Conservation (phyloP, 1,140 invertebrate species). For the Doryteuthis pealeii region DNA sequence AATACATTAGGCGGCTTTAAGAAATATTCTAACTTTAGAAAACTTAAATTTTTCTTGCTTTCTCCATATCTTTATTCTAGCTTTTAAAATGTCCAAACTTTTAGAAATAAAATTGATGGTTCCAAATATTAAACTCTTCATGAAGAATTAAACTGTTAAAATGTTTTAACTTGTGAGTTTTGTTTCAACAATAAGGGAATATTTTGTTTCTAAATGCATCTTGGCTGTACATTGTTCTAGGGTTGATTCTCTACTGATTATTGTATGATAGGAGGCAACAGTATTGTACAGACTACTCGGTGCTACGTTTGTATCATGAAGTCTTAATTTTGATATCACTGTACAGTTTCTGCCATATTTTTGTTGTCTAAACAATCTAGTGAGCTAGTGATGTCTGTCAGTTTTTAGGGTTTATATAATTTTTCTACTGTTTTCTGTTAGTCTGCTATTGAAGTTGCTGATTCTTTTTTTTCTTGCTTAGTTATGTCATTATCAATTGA, state of each 20-base stretch:
- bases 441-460: background rate
- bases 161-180: background rate
- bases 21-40: too few species aligned
- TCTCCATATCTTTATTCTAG: too few species aligned
- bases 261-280: conserved; percentile 7
- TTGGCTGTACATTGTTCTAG: conserved; percentile 8
- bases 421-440: background rate
- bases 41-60: too few species aligned
- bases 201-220: background rate
- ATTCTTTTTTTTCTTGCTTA: background rate
- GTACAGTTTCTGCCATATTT: conserved; percentile 15
- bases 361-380: conserved; percentile 3
- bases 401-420: background rate
- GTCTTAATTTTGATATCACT: conserved; percentile 17
- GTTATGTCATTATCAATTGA: background rate
- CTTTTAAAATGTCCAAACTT: too few species aligned
- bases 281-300: conserved; percentile 14
- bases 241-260: background rate
- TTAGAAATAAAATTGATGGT: too few species aligned
- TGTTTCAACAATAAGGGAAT: background rate
- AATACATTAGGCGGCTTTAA: too few species aligned
- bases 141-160: too few species aligned
- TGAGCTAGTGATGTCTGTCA: background rate
- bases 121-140: too few species aligned
- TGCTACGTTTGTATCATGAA: conserved; percentile 16